Percentiles rank a stretch among this genome's conserved stretches.
These are phyloP conservation scores for Caenorhabditis sp. DNA, from an alignment of 2,888 invertebrate species.

Conservation along the genomic window DNA sequence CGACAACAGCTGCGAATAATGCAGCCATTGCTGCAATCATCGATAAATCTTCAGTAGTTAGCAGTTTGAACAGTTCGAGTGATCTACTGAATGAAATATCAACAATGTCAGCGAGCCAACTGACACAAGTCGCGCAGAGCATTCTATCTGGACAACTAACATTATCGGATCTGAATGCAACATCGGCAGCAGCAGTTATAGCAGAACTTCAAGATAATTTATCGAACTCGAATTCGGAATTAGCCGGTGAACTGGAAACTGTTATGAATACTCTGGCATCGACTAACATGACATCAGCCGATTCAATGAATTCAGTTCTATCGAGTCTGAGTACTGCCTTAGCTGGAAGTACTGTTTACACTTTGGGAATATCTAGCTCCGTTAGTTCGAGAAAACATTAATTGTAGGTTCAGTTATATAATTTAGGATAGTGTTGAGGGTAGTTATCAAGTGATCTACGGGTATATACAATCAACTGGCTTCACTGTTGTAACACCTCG, in stretches of 20 bases:
- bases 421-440: slow-evolving; percentile 14
- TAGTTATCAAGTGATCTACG: slow-evolving; percentile 22
- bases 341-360: slow-evolving; percentile 36
- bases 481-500: slow-evolving; percentile 28
- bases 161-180: slow-evolving; percentile 7
- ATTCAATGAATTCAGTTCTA: slow-evolving; percentile 34
- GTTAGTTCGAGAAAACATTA: not conserved
- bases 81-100: slow-evolving; percentile 26
- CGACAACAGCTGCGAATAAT: slow-evolving; percentile 12
- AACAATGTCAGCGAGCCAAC: slow-evolving; percentile 13
- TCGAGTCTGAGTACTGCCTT: slow-evolving; percentile 27
- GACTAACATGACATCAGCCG: slow-evolving; percentile 31
- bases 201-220: slow-evolving; percentile 19
- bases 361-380: slow-evolving; percentile 23
- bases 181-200: not conserved
- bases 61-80: slow-evolving; percentile 10
- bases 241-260: slow-evolving; percentile 24
- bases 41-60: slow-evolving; percentile 5
- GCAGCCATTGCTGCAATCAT: slow-evolving; percentile 16
- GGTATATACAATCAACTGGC: slow-evolving; percentile 12
- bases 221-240: slow-evolving; percentile 22
- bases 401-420: not conserved
- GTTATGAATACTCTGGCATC: slow-evolving; percentile 21
- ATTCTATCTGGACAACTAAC: slow-evolving; percentile 18
- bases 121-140: slow-evolving; percentile 34